Percentiles rank a stretch among this genome's conserved stretches.
phyloP scores from a whole-genome alignment of 2,888 invertebrate species.

The Aphidius colemani region DNA sequence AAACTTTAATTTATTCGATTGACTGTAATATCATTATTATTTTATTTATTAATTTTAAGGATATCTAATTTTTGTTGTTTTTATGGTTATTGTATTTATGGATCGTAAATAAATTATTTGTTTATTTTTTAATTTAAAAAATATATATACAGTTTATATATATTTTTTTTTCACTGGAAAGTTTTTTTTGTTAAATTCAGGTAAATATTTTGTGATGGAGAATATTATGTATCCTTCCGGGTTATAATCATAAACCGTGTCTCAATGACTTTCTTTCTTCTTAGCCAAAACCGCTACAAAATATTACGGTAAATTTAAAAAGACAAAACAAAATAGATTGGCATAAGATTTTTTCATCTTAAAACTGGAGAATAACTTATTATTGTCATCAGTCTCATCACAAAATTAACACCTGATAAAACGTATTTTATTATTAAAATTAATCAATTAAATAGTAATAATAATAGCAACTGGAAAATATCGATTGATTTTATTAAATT shows the following conservation, averaged over 20 bases:
- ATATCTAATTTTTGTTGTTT: constrained; percentile 1
- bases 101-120: too few species aligned
- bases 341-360: too few species aligned
- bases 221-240: neutral
- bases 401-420: too few species aligned
- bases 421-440: too few species aligned
- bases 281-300: neutral
- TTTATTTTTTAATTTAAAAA: too few species aligned
- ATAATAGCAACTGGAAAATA: too few species aligned
- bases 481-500: too few species aligned
- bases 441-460: too few species aligned
- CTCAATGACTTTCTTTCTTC: constrained; percentile 39
- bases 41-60: constrained; percentile 9
- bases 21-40: constrained; percentile 5
- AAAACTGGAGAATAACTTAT: too few species aligned
- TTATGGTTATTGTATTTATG: neutral
- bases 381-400: too few species aligned
- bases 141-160: too few species aligned
- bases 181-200: neutral
- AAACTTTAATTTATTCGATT: constrained; percentile 11
- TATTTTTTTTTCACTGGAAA: neutral
- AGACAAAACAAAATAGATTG: constrained; percentile 20
- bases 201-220: neutral
- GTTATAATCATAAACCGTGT: constrained; percentile 29
- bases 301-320: constrained; percentile 25